These are phyloP conservation scores for Dromaius novaehollandiae DNA, from an alignment of 2,113 vertebrate species.

Conservation along the genomic window DNA sequence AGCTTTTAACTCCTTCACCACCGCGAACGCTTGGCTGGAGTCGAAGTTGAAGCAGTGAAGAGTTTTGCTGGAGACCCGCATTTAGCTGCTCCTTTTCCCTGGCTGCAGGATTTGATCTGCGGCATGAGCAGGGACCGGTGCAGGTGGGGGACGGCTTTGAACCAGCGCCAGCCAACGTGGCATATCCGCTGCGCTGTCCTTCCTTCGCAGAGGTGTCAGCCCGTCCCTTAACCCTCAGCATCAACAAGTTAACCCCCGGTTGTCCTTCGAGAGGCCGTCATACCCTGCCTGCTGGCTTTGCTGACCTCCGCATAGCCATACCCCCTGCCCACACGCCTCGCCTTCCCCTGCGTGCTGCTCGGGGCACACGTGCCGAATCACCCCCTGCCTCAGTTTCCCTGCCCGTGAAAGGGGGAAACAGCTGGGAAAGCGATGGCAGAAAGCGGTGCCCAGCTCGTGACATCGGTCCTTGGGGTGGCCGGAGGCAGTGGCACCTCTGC, in stretches of 20 bases:
- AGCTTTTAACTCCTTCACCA: constrained; percentile 41
- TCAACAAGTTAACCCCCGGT: neutral
- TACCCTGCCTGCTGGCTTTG: neutral
- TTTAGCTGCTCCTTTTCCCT: neutral
- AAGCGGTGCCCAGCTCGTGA: accelerated
- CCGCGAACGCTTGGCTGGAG: neutral
- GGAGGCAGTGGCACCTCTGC: neutral
- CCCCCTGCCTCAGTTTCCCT: constrained; percentile 40
- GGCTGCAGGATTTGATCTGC: neutral
- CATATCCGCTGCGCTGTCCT: neutral
- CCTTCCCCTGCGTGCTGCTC: neutral
- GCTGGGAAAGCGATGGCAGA: accelerated
- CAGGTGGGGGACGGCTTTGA: neutral
- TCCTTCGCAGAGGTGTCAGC: neutral
- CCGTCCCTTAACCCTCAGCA: neutral
- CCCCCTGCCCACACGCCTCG: neutral
- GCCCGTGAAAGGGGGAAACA: neutral
- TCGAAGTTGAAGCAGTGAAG: neutral
- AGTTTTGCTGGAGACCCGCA: neutral
- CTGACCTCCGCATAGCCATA: neutral
- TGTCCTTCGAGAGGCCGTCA: neutral
- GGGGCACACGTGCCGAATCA: accelerated
- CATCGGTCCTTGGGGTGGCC: accelerated
- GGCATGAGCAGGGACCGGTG: neutral
- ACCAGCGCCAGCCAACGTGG: neutral